Conservation (phyloP, 1,140 invertebrate species). For the Tetramorium parvispinum region DNA sequence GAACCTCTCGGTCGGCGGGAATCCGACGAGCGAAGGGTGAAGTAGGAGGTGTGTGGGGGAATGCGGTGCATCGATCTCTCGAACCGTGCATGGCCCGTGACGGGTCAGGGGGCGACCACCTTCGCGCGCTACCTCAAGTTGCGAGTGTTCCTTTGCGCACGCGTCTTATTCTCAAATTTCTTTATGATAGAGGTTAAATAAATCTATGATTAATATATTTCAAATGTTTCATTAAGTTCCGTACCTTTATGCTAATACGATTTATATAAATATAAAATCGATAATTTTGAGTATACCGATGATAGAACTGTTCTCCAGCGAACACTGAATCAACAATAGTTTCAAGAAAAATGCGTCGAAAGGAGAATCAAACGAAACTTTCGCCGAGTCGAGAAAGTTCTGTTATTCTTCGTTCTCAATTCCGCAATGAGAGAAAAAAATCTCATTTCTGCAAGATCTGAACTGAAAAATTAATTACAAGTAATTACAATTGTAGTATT, state of each 20-base stretch:
- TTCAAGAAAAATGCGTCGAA: slow-evolving; percentile 13
- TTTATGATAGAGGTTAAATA: background rate
- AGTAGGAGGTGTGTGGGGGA: slow-evolving; percentile 66
- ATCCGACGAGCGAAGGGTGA: slow-evolving; percentile 66
- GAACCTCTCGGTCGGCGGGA: slow-evolving; percentile 78
- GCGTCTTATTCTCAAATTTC: slow-evolving; percentile 61
- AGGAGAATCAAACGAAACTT: slow-evolving; percentile 49
- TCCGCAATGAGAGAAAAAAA: slow-evolving; percentile 19
- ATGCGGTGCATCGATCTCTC: slow-evolving; percentile 83
- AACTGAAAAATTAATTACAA: slow-evolving; percentile 7
- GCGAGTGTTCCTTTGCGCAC: slow-evolving; percentile 70
- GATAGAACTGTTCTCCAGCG: background rate
- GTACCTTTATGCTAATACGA: background rate
- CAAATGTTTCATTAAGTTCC: background rate
- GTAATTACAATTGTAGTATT: background rate
- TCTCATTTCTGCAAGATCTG: slow-evolving; percentile 23
- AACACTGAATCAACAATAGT: slow-evolving; percentile 14
- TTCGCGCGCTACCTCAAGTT: slow-evolving; percentile 75
- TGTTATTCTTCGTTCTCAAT: slow-evolving; percentile 52
- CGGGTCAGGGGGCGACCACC: slow-evolving; percentile 83
- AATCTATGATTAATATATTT: background rate
- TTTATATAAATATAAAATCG: background rate
- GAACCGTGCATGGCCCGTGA: slow-evolving; percentile 80
- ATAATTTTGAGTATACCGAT: background rate
- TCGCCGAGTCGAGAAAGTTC: slow-evolving; percentile 61